A percentile compares a stretch with the other conserved stretches of the same genome.
phyloP scores from a whole-genome alignment of 2,113 vertebrate species.

The Muntiacus reevesi region DNA sequence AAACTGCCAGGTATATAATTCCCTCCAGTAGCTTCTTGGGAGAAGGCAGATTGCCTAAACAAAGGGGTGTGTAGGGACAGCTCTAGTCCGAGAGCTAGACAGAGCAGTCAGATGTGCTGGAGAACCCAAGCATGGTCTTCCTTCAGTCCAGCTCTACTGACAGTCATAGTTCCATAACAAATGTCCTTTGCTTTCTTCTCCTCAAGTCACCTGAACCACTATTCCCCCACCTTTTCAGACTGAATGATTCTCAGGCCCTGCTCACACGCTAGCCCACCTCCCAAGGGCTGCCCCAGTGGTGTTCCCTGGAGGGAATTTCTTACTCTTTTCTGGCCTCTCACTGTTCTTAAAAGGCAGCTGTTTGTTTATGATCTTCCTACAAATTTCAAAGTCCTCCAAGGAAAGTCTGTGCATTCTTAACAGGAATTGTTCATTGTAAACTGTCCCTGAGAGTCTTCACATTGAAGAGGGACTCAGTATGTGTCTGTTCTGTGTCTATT shows the following conservation, averaged over 20 bases:
- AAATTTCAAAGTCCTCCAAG: background rate
- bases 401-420: background rate
- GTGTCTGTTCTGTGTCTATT: background rate
- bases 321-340: background rate
- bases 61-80: background rate
- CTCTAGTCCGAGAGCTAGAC: accelerated
- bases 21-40: conserved; percentile 27
- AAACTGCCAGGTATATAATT: conserved; percentile 19
- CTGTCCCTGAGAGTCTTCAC: background rate
- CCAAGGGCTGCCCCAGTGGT: background rate
- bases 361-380: background rate
- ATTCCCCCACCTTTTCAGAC: background rate
- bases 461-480: background rate
- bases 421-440: background rate
- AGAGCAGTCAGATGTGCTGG: background rate
- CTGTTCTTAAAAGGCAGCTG: background rate
- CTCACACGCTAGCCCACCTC: background rate
- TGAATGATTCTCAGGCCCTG: background rate
- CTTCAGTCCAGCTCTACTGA: no score
- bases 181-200: background rate
- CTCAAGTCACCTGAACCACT: background rate
- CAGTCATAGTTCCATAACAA: background rate
- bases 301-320: background rate
- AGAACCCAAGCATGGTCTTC: background rate
- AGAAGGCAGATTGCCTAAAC: background rate